phyloP scores from a whole-genome alignment of 2,113 vertebrate genomes.

The Lamprologus tigripictilis region DNA sequence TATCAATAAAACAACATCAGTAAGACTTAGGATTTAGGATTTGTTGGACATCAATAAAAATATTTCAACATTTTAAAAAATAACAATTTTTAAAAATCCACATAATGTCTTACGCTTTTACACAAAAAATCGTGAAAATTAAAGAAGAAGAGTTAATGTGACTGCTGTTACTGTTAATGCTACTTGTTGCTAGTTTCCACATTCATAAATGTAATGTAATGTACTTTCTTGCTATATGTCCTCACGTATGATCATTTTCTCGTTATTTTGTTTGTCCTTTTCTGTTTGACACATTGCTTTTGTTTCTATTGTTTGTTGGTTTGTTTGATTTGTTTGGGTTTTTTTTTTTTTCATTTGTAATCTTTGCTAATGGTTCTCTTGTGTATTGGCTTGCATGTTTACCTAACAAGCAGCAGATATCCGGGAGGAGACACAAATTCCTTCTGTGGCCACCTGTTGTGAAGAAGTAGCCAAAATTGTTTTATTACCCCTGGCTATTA shows the following conservation, averaged over 20 bases:
- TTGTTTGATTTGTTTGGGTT: background rate
- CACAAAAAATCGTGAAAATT: background rate
- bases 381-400: background rate
- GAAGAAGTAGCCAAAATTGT: background rate
- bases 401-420: background rate
- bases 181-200: background rate
- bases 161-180: background rate
- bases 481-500: background rate
- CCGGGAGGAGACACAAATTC: background rate
- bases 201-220: background rate
- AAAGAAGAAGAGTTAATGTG: background rate
- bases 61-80: background rate
- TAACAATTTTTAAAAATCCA: background rate
- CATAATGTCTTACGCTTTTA: background rate
- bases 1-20: background rate
- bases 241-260: background rate
- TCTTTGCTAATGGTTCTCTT: background rate
- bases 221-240: background rate
- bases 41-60: background rate
- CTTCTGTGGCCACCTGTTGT: background rate
- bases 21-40: background rate
- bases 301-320: background rate
- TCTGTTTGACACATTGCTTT: background rate
- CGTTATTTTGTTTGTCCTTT: background rate
- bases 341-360: background rate